phyloP scores from a whole-genome alignment of 2,113 vertebrate genomes.

The Haemorhous mexicanus region DNA sequence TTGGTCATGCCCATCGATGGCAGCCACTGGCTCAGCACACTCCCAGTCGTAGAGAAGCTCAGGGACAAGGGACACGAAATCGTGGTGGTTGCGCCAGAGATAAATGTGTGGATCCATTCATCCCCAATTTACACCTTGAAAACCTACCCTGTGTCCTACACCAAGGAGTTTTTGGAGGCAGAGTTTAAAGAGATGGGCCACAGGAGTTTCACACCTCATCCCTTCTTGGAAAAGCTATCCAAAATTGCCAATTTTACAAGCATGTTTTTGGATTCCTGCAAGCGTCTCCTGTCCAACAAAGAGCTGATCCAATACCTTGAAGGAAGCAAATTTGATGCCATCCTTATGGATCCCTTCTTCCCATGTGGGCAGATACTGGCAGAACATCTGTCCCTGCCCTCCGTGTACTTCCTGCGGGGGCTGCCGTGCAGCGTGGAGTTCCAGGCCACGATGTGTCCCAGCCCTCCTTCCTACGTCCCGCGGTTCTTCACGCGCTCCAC shows the following conservation, averaged over 20 bases:
- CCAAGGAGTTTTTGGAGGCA: conserved; percentile 51
- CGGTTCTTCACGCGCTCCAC: conserved; percentile 60
- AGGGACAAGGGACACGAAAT: conserved; percentile 76
- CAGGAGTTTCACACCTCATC: not conserved
- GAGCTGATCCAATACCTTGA: conserved; percentile 67
- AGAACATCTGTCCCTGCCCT: conserved; percentile 73
- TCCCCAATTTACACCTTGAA: conserved; percentile 67
- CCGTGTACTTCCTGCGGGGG: conserved; percentile 70
- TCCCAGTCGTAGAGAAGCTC: conserved; percentile 70
- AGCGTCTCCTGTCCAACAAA: conserved; percentile 68
- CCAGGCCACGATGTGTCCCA: conserved; percentile 70
- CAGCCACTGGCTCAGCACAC: conserved; percentile 83
- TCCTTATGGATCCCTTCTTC: conserved; percentile 80
- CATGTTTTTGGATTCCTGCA: conserved; percentile 63
- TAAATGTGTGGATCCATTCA: conserved; percentile 66
- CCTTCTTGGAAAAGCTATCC: conserved; percentile 63
- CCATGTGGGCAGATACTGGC: conserved; percentile 79
- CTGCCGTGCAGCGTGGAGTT: conserved; percentile 71
- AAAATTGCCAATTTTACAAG: conserved; percentile 38
- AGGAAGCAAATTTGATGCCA: conserved; percentile 60
- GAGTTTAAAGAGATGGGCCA: conserved; percentile 20
- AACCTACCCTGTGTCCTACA: conserved; percentile 73
- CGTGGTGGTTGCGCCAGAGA: conserved; percentile 76
- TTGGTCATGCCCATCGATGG: conserved; percentile 86
- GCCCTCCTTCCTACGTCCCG: conserved; percentile 75